These are phyloP conservation scores for Jordanella pulchra DNA, from an alignment of 2,797 vertebrate genomes.

Conservation along the genomic window DNA sequence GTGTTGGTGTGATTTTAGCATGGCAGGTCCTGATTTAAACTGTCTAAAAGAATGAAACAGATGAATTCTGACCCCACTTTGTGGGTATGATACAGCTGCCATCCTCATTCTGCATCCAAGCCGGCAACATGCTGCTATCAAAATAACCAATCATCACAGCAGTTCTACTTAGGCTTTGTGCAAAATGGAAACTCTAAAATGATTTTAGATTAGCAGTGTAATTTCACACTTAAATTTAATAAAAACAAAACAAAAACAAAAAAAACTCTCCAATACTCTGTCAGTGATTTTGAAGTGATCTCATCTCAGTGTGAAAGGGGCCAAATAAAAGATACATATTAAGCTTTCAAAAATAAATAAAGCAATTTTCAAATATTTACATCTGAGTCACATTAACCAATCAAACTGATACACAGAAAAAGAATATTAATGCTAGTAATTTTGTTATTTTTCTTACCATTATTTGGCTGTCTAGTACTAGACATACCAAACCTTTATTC, in stretches of 20 bases:
- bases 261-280: neutral
- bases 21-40: neutral
- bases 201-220: neutral
- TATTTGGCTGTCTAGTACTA: too few species aligned
- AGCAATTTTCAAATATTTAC: conserved; percentile 55
- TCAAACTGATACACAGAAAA: conserved; percentile 15
- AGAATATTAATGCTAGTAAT: conserved; percentile 11
- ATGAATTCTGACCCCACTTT: neutral
- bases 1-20: too few species aligned
- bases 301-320: neutral
- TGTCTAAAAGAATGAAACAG: neutral
- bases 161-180: neutral
- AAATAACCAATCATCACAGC: neutral
- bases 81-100: neutral
- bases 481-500: conserved; percentile 10
- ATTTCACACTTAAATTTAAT: too few species aligned
- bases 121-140: neutral
- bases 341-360: conserved; percentile 46
- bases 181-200: neutral
- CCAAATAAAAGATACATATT: conserved; percentile 22
- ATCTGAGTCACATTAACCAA: conserved; percentile 39
- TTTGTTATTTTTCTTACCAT: too few species aligned
- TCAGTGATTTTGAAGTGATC: neutral
- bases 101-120: neutral
- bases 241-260: neutral